These are phyloP conservation scores for Lithophane semibrunnea DNA, from an alignment of 2,888 invertebrate genomes.

Conservation along the genomic window DNA sequence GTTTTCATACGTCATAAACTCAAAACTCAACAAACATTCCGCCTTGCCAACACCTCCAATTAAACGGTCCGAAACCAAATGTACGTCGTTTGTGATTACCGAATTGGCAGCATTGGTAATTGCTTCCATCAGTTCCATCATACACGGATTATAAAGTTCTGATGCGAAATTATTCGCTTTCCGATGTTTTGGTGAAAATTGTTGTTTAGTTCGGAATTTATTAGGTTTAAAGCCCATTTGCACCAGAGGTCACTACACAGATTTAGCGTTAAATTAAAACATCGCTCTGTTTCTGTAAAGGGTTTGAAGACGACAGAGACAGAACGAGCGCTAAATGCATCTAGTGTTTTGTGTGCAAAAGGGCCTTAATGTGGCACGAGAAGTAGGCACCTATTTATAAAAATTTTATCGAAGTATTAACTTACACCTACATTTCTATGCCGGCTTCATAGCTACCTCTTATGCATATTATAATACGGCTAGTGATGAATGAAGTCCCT, in stretches of 20 bases:
- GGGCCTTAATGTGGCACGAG: not conserved
- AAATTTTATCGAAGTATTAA: not conserved
- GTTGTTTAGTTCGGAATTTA: not conserved
- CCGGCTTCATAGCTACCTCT: not conserved
- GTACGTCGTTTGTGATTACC: slow-evolving; percentile 69
- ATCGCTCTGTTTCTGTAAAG: not conserved
- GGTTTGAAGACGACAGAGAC: not conserved
- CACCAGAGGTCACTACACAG: not conserved
- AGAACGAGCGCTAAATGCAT: not conserved
- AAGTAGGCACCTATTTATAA: not conserved
- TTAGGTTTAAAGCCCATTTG: not conserved
- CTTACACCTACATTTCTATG: not conserved
- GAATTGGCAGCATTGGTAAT: slow-evolving; percentile 69
- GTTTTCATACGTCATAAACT: not conserved
- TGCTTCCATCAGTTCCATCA: slow-evolving; percentile 65
- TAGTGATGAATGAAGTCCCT: slow-evolving; percentile 57
- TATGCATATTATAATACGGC: slow-evolving; percentile 18
- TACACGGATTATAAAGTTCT: slow-evolving; percentile 29
- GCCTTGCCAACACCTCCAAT: slow-evolving; percentile 72
- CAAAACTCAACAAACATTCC: slow-evolving; percentile 36
- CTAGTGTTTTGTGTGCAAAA: not conserved
- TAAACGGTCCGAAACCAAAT: slow-evolving; percentile 73
- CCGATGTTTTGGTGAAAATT: not conserved
- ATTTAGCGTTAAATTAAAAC: not conserved
- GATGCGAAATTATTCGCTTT: slow-evolving; percentile 13